A percentile compares a stretch with the other conserved stretches of the same genome.
These are phyloP conservation scores for Oxyteleia sp. DNA, from an alignment of 2,888 invertebrate species.

Conservation along the genomic window DNA sequence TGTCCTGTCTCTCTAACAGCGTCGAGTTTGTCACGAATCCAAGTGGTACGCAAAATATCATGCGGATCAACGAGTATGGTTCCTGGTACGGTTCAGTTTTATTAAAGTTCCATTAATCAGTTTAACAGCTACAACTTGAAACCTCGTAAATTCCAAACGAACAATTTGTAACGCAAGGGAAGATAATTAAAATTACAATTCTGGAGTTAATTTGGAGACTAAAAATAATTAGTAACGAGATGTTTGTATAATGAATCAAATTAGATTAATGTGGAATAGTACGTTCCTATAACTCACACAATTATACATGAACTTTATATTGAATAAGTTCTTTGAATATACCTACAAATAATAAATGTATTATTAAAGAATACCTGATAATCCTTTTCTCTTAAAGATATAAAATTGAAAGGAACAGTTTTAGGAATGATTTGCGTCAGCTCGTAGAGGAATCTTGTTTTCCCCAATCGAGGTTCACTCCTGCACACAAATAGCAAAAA, in stretches of 20 bases:
- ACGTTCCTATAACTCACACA: no score
- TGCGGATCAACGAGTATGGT: constrained; percentile 87
- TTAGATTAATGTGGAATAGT: background rate
- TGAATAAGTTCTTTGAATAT: no score
- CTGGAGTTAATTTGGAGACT: background rate
- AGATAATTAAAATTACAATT: background rate
- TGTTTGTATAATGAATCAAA: background rate
- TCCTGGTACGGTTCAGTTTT: constrained; percentile 80
- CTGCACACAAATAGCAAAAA: constrained; percentile 83
- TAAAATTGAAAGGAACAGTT: constrained; percentile 83
- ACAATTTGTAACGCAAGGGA: constrained; percentile 4
- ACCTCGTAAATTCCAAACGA: constrained; percentile 24
- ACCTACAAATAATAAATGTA: constrained; percentile 7
- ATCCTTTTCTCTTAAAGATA: constrained; percentile 85
- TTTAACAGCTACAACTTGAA: constrained; percentile 48
- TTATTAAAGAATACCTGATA: constrained; percentile 81
- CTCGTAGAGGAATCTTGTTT: constrained; percentile 90
- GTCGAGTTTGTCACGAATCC: constrained; percentile 83
- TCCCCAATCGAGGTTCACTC: constrained; percentile 90
- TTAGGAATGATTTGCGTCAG: constrained; percentile 88
- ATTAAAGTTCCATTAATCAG: constrained; percentile 53
- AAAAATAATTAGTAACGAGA: constrained; percentile 19
- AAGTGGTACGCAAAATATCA: constrained; percentile 87
- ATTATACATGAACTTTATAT: no score
- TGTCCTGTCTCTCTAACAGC: constrained; percentile 85